Evolutionary conservation across 1,140 invertebrate species (phyloP).

Genomic region (Leptinotarsa lineolata): DNA sequence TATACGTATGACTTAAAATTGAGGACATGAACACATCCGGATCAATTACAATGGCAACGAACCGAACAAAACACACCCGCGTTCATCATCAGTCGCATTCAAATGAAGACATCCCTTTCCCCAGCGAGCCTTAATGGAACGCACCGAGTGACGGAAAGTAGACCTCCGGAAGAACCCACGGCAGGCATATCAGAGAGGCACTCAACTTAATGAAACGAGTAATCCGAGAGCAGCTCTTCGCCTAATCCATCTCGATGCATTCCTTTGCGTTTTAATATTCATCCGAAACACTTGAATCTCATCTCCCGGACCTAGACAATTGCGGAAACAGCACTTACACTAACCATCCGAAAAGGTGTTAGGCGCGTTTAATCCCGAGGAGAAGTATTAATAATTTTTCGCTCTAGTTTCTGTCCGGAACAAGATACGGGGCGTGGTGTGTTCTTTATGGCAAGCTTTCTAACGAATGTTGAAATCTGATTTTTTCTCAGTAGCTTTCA

Average conservation of each 20-base stretch:
- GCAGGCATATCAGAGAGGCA: slow-evolving; percentile 54
- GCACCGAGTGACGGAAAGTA: slow-evolving; percentile 24
- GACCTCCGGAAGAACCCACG: slow-evolving; percentile 47
- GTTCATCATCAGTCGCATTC: slow-evolving; percentile 30
- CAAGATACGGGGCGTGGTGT: neutral
- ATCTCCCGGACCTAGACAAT: slow-evolving; percentile 47
- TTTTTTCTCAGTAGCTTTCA: no score
- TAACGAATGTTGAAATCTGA: no score
- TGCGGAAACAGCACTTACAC: slow-evolving; percentile 53
- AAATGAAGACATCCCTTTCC: slow-evolving; percentile 49
- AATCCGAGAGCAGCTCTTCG: slow-evolving; percentile 54
- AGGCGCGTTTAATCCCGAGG: slow-evolving; percentile 15
- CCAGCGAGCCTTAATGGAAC: neutral
- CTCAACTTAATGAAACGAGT: slow-evolving; percentile 57
- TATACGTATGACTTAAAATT: no score
- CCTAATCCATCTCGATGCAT: slow-evolving; percentile 56
- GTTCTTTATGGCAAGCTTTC: no score
- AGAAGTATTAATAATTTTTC: slow-evolving; percentile 26
- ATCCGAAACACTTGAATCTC: slow-evolving; percentile 49
- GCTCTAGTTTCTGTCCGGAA: neutral
- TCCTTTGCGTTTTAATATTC: slow-evolving; percentile 56
- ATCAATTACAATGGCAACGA: neutral
- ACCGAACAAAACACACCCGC: neutral
- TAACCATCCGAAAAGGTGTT: slow-evolving; percentile 44
- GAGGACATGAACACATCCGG: neutral